phyloP scores from a whole-genome alignment of 1,140 invertebrate species.

The Ceratosolen solmsi region DNA sequence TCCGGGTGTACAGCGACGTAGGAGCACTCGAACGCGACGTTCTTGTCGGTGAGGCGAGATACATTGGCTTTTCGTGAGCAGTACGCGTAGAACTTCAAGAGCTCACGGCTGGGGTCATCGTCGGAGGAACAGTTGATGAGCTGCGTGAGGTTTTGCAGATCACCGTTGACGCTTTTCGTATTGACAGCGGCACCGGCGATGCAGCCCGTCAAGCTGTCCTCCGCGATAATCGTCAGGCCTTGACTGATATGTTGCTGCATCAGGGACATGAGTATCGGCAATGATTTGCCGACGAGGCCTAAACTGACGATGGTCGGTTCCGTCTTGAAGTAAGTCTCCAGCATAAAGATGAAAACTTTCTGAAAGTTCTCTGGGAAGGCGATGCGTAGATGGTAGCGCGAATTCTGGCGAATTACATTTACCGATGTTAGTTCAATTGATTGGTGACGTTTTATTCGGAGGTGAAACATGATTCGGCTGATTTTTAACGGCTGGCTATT shows the following conservation, averaged over 20 bases:
- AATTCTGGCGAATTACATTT: not conserved
- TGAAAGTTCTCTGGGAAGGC: constrained; percentile 60
- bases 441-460: too few species aligned
- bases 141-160: constrained; percentile 54
- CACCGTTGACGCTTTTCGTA: constrained; percentile 58
- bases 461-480: too few species aligned
- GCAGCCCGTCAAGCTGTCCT: constrained; percentile 62
- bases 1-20: constrained; percentile 66
- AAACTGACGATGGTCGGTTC: constrained; percentile 60
- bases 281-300: constrained; percentile 52
- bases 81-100: constrained; percentile 69
- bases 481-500: too few species aligned
- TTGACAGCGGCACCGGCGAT: constrained; percentile 71
- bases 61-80: constrained; percentile 63
- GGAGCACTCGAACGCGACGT: constrained; percentile 68
- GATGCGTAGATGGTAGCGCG: constrained; percentile 53
- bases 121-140: constrained; percentile 41
- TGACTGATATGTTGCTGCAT: constrained; percentile 62
- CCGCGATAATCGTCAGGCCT: constrained; percentile 68
- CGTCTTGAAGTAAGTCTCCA: constrained; percentile 57
- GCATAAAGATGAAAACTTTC: constrained; percentile 61
- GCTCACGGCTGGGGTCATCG: constrained; percentile 54
- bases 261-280: constrained; percentile 49
- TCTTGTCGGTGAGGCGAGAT: constrained; percentile 63
- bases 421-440: not conserved